These are phyloP conservation scores for Helicoverpa armigera DNA, from an alignment of 1,140 invertebrate genomes.

Conservation along the genomic window DNA sequence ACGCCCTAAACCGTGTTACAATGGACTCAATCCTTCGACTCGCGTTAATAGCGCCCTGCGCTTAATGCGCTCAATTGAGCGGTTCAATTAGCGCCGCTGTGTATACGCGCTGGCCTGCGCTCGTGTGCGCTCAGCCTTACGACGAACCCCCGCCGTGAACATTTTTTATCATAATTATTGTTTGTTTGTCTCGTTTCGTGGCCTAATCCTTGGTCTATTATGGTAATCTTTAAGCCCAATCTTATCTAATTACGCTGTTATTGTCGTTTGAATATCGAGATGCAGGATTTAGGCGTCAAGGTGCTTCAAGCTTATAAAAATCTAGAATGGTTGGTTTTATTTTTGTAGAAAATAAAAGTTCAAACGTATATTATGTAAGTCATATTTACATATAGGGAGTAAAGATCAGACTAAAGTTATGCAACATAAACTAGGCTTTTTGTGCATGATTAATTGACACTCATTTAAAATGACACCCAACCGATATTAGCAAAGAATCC, in stretches of 20 bases:
- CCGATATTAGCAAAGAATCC: no score
- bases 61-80: constrained; percentile 55
- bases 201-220: not conserved
- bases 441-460: no score
- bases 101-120: constrained; percentile 22
- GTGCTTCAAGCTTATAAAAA: no score
- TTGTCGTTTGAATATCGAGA: no score
- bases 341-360: no score
- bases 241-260: constrained; percentile 11
- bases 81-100: constrained; percentile 55
- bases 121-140: constrained; percentile 10
- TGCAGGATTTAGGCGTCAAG: no score
- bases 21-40: constrained; percentile 27
- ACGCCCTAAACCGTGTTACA: constrained; percentile 1
- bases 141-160: constrained; percentile 48
- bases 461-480: no score
- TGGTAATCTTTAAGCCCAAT: not conserved
- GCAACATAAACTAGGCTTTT: no score
- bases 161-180: constrained; percentile 52
- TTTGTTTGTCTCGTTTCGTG: constrained; percentile 40
- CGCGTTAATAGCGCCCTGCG: constrained; percentile 32
- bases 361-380: no score
- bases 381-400: no score
- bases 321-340: no score
- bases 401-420: no score